Percentiles rank a stretch among this genome's conserved stretches.
Evolutionary conservation across 2,797 vertebrate genomes (phyloP).

Genomic region (Meriones psammophilus): DNA sequence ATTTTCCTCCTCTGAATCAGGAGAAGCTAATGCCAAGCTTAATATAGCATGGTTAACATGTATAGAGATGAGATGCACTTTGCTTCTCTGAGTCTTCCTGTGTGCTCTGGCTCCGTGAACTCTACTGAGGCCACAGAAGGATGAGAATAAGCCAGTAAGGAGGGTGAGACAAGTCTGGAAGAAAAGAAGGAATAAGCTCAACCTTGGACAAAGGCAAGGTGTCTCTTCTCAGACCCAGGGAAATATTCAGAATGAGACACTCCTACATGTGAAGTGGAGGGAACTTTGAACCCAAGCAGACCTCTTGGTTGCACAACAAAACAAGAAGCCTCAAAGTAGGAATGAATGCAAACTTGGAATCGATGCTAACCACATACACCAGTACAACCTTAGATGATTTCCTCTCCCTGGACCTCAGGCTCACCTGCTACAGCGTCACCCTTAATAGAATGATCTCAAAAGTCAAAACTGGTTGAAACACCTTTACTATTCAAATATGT

Average conservation of each 20-base stretch:
- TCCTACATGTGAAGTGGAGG: constrained; percentile 26
- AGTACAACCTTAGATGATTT: background rate
- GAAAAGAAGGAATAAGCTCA: background rate
- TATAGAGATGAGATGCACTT: constrained; percentile 16
- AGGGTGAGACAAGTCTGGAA: constrained; percentile 1
- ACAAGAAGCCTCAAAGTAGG: background rate
- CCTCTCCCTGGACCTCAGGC: background rate
- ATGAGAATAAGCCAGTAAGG: background rate
- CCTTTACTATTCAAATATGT: constrained; percentile 8
- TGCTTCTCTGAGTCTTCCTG: constrained; percentile 41
- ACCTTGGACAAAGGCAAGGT: background rate
- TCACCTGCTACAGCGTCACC: background rate
- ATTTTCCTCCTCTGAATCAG: background rate
- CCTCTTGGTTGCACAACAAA: background rate
- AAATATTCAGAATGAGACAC: constrained; percentile 2
- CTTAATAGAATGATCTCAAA: constrained; percentile 48
- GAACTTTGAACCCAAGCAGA: constrained; percentile 6
- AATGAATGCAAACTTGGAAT: constrained; percentile 36
- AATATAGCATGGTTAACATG: background rate
- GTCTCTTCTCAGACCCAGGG: background rate
- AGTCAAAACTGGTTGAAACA: background rate
- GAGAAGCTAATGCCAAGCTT: constrained; percentile 1
- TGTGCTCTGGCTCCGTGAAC: background rate
- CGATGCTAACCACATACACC: background rate
- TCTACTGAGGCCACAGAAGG: background rate